A percentile compares a stretch with the other conserved stretches of the same genome.
Conservation (phyloP, 2,888 invertebrate species). For the Phyllotreta cruciferae region DNA sequence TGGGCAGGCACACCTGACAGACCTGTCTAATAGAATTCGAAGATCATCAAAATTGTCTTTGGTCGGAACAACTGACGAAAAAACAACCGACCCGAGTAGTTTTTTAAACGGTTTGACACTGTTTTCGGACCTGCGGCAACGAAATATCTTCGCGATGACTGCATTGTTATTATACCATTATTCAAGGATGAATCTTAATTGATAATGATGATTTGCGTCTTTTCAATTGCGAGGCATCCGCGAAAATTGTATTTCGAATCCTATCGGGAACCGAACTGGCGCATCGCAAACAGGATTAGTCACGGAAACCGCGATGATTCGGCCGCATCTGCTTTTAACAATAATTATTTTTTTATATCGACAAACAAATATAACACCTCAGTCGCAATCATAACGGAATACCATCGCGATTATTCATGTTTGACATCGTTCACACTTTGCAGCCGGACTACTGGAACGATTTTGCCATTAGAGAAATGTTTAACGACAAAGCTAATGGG, state of each 20-base stretch:
- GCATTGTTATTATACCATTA: slow-evolving; percentile 21
- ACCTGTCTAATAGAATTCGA: neutral
- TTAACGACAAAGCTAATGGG: too few species aligned
- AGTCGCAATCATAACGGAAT: neutral
- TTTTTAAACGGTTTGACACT: slow-evolving; percentile 12
- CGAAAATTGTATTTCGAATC: too few species aligned
- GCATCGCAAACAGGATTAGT: too few species aligned
- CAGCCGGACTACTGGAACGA: too few species aligned
- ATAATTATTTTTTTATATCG: too few species aligned
- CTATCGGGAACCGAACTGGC: too few species aligned
- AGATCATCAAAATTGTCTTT: neutral
- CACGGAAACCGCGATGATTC: too few species aligned
- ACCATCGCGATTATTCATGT: slow-evolving; percentile 4
- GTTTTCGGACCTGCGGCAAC: slow-evolving; percentile 12
- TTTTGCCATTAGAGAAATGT: too few species aligned
- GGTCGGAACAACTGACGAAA: neutral
- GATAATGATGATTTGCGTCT: slow-evolving; percentile 3
- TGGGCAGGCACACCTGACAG: slow-evolving; percentile 3
- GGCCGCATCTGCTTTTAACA: too few species aligned
- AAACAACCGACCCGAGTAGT: slow-evolving; percentile 12
- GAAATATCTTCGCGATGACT: slow-evolving; percentile 19
- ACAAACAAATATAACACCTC: neutral
- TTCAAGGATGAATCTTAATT: slow-evolving; percentile 21
- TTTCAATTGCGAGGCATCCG: neutral
- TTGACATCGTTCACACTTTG: neutral